These are phyloP conservation scores for Crocidura indochinensis DNA, from an alignment of 2,797 vertebrate genomes.

Conservation along the genomic window DNA sequence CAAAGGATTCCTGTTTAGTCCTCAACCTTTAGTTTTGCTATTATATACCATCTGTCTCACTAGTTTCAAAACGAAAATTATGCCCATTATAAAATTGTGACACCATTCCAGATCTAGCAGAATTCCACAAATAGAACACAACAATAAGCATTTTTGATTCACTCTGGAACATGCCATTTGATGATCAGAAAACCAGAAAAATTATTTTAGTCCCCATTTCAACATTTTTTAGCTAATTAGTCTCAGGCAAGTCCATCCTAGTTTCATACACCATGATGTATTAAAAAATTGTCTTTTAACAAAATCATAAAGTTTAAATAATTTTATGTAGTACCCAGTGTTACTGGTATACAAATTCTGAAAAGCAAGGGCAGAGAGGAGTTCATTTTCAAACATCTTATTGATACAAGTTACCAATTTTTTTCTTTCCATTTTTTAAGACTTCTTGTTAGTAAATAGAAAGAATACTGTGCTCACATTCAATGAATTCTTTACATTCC, in stretches of 20 bases:
- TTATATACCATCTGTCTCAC: constrained; percentile 11
- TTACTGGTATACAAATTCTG: constrained; percentile 17
- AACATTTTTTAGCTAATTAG: neutral
- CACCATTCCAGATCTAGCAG: neutral
- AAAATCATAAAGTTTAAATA: constrained; percentile 54
- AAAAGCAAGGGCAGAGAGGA: constrained; percentile 27
- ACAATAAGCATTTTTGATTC: constrained; percentile 18
- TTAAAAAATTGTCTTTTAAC: constrained; percentile 40
- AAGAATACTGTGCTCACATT: constrained; percentile 75
- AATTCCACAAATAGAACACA: constrained; percentile 47
- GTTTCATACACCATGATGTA: constrained; percentile 29
- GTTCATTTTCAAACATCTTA: constrained; percentile 11
- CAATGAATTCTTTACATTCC: constrained; percentile 80
- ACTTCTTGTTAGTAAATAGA: constrained; percentile 71
- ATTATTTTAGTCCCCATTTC: constrained; percentile 11
- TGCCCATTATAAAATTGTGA: constrained; percentile 30
- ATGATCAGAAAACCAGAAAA: constrained; percentile 62
- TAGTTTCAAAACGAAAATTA: constrained; percentile 69
- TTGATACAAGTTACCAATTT: neutral
- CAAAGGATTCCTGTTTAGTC: constrained; percentile 43
- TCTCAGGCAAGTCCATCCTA: neutral
- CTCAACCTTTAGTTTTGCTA: constrained; percentile 58
- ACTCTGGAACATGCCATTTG: constrained; percentile 19
- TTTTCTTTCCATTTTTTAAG: neutral
- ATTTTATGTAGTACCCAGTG: constrained; percentile 46